Evolutionary conservation across 2,113 vertebrate genomes (phyloP).

Genomic region (Bucco capensis): DNA sequence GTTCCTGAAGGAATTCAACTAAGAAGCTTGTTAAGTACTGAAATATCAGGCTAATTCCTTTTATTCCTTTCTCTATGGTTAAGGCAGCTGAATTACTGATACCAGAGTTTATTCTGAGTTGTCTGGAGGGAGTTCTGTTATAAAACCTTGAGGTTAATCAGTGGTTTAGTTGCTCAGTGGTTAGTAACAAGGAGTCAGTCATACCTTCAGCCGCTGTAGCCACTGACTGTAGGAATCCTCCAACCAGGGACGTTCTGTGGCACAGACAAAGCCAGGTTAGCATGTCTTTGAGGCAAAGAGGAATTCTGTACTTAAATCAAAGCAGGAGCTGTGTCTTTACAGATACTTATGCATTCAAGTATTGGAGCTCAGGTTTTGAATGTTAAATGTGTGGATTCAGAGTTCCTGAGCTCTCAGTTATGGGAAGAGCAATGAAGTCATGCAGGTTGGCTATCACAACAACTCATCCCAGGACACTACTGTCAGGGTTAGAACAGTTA

Average conservation of each 20-base stretch:
- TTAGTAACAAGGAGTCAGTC: not conserved
- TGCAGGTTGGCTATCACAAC: rapidly evolving
- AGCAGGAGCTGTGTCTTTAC: not conserved
- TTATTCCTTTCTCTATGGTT: not conserved
- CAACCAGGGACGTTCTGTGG: slow-evolving; percentile 90
- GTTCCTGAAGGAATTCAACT: not conserved
- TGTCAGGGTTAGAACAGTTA: not conserved
- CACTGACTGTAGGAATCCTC: slow-evolving; percentile 88
- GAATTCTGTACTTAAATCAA: rapidly evolving
- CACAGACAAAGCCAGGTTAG: not conserved
- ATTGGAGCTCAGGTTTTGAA: not conserved
- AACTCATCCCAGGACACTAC: not conserved
- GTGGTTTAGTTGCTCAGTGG: not conserved
- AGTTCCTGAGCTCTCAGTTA: not conserved
- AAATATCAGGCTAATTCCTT: not conserved
- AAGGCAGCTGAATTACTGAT: not conserved
- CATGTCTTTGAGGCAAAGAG: not conserved
- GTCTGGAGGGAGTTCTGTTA: not conserved
- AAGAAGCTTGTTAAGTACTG: not conserved
- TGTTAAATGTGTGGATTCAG: not conserved
- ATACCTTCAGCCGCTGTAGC: slow-evolving; percentile 88
- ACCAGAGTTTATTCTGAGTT: not conserved
- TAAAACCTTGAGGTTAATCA: not conserved
- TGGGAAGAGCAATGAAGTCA: not conserved
- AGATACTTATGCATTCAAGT: not conserved